Percentiles rank a stretch among this genome's conserved stretches.
Conservation (phyloP, 2,113 vertebrate genomes). For the Panthera leo region DNA sequence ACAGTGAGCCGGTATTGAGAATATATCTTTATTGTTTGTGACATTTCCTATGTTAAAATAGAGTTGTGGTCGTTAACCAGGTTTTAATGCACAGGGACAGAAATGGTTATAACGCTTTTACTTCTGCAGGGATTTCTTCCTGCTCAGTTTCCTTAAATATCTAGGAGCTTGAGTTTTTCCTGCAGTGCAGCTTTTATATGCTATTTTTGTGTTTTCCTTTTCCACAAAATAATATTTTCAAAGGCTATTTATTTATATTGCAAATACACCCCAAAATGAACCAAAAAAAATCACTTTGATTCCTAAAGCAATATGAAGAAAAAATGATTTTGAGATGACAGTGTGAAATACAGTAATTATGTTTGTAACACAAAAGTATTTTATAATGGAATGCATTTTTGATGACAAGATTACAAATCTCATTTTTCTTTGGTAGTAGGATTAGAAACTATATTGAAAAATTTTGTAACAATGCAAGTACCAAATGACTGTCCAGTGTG, state of each 20-base stretch:
- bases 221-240: background rate
- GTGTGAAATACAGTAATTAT: slow-evolving; percentile 1
- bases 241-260: background rate
- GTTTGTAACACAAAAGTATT: background rate
- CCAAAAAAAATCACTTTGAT: background rate
- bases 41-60: background rate
- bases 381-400: background rate
- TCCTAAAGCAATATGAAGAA: slow-evolving; percentile 37
- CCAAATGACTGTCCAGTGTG: background rate
- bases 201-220: slow-evolving; percentile 17
- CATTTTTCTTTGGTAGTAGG: slow-evolving; percentile 36
- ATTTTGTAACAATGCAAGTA: background rate
- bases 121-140: background rate
- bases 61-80: background rate
- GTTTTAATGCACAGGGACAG: background rate
- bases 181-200: background rate
- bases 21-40: background rate
- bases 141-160: background rate
- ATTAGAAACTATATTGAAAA: slow-evolving; percentile 9
- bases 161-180: background rate
- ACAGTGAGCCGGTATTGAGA: background rate
- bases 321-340: background rate
- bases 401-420: slow-evolving; percentile 27
- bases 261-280: background rate
- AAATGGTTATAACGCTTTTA: background rate